Conservation (phyloP, 1,140 invertebrate genomes). For the Drosophila paulistorum region DNA sequence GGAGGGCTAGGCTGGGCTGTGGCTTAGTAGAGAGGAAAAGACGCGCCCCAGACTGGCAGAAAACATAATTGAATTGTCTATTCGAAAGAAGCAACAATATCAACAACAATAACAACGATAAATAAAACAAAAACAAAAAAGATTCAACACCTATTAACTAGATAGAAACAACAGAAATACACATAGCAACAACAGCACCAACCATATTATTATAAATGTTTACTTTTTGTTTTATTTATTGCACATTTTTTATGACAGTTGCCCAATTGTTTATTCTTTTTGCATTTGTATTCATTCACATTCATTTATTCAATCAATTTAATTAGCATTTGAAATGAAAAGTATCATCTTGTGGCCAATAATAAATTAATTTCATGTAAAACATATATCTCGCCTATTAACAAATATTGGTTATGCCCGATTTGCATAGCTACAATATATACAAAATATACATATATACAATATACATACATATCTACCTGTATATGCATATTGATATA, state of each 20-base stretch:
- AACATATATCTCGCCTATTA: constrained; percentile 8
- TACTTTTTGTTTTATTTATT: constrained; percentile 25
- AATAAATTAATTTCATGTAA: constrained; percentile 14
- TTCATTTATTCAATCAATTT: constrained; percentile 10
- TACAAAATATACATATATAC: not conserved
- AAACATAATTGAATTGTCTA: constrained; percentile 19
- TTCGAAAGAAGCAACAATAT: not conserved
- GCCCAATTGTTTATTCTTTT: constrained; percentile 23
- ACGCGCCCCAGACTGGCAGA: not conserved
- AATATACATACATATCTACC: not conserved
- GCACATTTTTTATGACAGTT: constrained; percentile 11
- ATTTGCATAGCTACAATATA: not conserved
- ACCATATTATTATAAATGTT: not conserved
- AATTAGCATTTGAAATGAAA: constrained; percentile 10
- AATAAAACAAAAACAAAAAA: not conserved
- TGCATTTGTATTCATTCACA: not conserved
- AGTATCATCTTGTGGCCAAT: constrained; percentile 7
- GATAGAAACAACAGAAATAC: not conserved
- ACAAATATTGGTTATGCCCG: constrained; percentile 6
- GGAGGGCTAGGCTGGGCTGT: not conserved
- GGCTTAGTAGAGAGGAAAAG: not conserved
- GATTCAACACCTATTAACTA: constrained; percentile 8
- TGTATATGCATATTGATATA: not conserved
- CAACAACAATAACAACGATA: not conserved
- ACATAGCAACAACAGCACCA: no score